Evolutionary conservation across 2,113 vertebrate genomes (phyloP).

Genomic region (Nothobranchius furzeri): DNA sequence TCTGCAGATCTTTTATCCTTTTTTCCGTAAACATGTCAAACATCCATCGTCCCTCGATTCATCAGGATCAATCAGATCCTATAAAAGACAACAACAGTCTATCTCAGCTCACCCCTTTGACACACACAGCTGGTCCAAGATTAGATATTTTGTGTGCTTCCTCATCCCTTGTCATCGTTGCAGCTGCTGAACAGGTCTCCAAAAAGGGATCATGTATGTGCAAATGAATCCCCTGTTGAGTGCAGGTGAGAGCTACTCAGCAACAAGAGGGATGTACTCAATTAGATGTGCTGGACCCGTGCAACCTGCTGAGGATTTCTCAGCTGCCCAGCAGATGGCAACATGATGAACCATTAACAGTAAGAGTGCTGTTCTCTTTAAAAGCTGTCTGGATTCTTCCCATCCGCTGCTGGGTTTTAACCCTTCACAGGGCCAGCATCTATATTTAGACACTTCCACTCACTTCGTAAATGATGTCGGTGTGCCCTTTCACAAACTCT

Average conservation of each 20-base stretch:
- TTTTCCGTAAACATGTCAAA: background rate
- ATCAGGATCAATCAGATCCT: constrained; percentile 32
- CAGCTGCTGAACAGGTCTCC: constrained; percentile 41
- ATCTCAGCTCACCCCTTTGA: constrained; percentile 33
- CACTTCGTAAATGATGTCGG: no score
- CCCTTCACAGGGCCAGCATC: no score
- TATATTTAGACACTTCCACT: no score
- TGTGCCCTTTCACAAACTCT: no score
- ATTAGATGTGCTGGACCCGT: background rate
- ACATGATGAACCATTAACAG: no score
- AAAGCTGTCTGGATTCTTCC: no score
- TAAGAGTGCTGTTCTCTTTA: no score
- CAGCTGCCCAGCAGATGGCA: constrained; percentile 44
- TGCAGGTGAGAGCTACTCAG: constrained; percentile 7
- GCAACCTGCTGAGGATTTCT: background rate
- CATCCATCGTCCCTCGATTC: constrained; percentile 26
- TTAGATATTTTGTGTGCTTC: constrained; percentile 13
- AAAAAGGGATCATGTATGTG: constrained; percentile 12
- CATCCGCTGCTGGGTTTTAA: no score
- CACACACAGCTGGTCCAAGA: constrained; percentile 36
- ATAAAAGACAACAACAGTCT: constrained; percentile 32
- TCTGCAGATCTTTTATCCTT: constrained; percentile 7
- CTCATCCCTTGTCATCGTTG: constrained; percentile 24
- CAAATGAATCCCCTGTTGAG: constrained; percentile 29
- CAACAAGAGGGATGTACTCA: constrained; percentile 1